These are phyloP conservation scores for Linnaemya tessellans DNA, from an alignment of 2,888 invertebrate genomes.

Conservation along the genomic window DNA sequence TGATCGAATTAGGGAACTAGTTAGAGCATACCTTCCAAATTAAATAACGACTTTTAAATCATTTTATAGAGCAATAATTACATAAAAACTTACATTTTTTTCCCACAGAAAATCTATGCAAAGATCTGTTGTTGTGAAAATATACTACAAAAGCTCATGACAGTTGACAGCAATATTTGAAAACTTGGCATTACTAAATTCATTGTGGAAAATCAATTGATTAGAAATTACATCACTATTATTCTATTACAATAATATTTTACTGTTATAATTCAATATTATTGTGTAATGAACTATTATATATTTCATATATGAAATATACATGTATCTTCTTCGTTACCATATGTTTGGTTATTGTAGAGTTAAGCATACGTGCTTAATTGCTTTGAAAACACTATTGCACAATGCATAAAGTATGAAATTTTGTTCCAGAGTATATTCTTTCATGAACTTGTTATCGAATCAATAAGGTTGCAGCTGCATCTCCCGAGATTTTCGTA, in stretches of 20 bases:
- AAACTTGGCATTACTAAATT: constrained; percentile 38
- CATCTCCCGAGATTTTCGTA: too few species aligned
- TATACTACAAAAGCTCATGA: constrained; percentile 16
- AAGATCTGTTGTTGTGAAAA: constrained; percentile 35
- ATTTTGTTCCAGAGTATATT: too few species aligned
- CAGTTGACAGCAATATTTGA: constrained; percentile 41
- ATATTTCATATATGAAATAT: too few species aligned
- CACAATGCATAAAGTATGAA: too few species aligned
- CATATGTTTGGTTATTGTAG: too few species aligned
- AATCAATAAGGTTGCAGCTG: too few species aligned
- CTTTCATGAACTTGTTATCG: too few species aligned
- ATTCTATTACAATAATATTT: constrained; percentile 3
- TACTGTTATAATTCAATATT: not conserved
- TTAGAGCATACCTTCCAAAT: constrained; percentile 78
- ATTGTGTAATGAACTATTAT: too few species aligned
- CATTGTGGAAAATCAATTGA: not conserved
- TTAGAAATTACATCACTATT: not conserved
- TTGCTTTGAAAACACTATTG: too few species aligned
- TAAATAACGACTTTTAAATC: constrained; percentile 12
- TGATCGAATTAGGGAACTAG: constrained; percentile 78
- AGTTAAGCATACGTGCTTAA: too few species aligned
- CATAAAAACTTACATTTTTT: constrained; percentile 67
- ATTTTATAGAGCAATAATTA: constrained; percentile 31
- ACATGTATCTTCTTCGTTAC: too few species aligned
- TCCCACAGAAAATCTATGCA: not conserved